Evolutionary conservation across 2,888 invertebrate genomes (phyloP), one percentile per base, ranked within the genome.

Genomic region (Chrysopilus asiliformis): DNA sequence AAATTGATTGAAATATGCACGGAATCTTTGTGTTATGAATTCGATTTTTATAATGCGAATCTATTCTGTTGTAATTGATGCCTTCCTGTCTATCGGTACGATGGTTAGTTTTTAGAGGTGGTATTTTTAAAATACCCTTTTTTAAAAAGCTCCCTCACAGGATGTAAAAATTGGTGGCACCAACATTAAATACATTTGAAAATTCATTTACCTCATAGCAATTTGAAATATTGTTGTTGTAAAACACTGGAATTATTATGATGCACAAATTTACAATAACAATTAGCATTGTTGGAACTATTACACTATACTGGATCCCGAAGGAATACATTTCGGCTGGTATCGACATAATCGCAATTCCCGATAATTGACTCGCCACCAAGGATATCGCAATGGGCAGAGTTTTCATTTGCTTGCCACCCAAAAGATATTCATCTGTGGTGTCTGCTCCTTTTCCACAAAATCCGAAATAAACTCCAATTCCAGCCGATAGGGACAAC

Each of bases 351-450:
- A 68, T 53, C 1, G 67, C 62, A 24, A 68, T 63, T 20, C 66
- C 67, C 2, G 66, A 67, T 47, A 68, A 53, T 41, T 66, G 65
- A 44, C 65, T 65, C 25, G 76, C 74, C 40, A 76, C 61, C n/a
- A 77, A 55, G 0, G 75, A 75, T 51, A 76, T 68, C 10, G 74
- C 68, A 36, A 76, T 71, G 2, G 76, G 76, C 43, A 74, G 60
- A 2, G 68, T 64, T 40, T 67, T 62, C 65, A 75, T 67, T 39
- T 61, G 63, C 40, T 66, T 65, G 32, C 68, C 68, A 3, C 72
- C 74, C 48, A 70, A 63, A 25, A 76, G 58, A 51, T 74, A 74
- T 41, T 68, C 68, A 25, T 71, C 68, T 1, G 63, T 62, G 1
- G 67, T 67, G 41, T 67, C 68, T 34, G 64, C 57, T 22, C 58